Evolutionary conservation across 2,113 vertebrate species (phyloP), one percentile per base, ranked within the genome.

Genomic region (Bufo gargarizans): DNA sequence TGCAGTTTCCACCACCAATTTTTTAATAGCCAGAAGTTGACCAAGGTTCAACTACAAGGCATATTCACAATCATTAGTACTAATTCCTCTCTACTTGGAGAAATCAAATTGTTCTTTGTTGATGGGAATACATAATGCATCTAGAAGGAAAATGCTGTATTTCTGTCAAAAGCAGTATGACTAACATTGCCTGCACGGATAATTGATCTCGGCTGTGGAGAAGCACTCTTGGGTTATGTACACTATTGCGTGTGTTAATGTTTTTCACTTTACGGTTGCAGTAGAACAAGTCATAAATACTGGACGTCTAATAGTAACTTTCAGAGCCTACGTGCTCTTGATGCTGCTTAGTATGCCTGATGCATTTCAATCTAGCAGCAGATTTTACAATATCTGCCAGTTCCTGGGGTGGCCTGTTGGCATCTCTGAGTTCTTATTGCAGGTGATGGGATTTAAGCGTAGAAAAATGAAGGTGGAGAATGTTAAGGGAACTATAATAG

Each of bases 211-310:
- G n/a, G 59, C 77, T 71, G 53, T 45, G 43, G 22, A 58, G 63
- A 71, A 43, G 53, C 33, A 74, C 78, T 74, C 86, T 6, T 49
- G 78, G 86, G 78, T 22, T 81, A 87, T 82, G 53, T 74, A 72
- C 11, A 12, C 78, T 20, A 56, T 69, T 74, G 67, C 43, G 22
- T 82, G 55, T 49, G 67, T 82, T 87, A 87, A 87, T 82, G 67
- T 81, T 82, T 82, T 74, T 22, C 53, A 82, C 86, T 87, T 87
- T 82, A 82, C 72, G 55, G 65, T 82, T 87, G 55, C 86, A 45
- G 86, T 58, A 74, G 65, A 74, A 49, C 78, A 56, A 82, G 86
- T 82, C 78, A 74, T 82, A 87, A 87, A 87, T 87, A 82, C 53
- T 74, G 53, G 77, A 43, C 67, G 61, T 87, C 74, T 87, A 81